These are phyloP conservation scores for Microtus ochrogaster DNA, from an alignment of 2,113 vertebrate species.

Conservation along the genomic window DNA sequence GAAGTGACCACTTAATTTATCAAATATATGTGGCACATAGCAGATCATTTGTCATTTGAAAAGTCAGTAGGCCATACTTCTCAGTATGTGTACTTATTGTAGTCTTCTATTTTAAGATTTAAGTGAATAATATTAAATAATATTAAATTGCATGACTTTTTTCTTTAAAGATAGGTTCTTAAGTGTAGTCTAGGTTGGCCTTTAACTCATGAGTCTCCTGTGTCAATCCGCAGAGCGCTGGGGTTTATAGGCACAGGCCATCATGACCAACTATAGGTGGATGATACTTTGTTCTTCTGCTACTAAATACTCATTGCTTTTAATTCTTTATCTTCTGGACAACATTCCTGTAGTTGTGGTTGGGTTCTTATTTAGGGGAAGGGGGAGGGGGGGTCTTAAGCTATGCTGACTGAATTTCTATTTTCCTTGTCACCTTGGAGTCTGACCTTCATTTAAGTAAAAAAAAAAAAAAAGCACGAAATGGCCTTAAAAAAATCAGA, in stretches of 20 bases:
- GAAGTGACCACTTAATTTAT: constrained; percentile 54
- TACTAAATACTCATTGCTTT: constrained; percentile 62
- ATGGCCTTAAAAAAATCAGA: not conserved
- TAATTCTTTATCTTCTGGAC: constrained; percentile 50
- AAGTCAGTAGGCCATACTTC: constrained; percentile 3
- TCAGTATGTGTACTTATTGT: constrained; percentile 13
- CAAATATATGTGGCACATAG: constrained; percentile 58
- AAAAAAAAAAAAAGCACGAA: not conserved
- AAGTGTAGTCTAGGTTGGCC: not conserved
- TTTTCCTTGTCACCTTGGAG: constrained; percentile 24
- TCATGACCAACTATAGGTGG: not conserved
- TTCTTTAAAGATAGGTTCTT: not conserved
- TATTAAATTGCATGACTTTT: not conserved
- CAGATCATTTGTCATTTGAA: constrained; percentile 49
- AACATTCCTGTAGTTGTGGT: constrained; percentile 17
- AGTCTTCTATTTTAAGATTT: not conserved
- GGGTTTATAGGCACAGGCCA: not conserved
- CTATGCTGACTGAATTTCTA: constrained; percentile 61
- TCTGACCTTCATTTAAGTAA: constrained; percentile 32
- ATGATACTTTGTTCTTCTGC: constrained; percentile 64
- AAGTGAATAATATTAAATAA: not conserved
- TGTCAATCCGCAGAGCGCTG: not conserved
- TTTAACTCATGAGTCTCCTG: not conserved
- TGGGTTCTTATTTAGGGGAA: not conserved
- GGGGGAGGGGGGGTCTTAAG: not conserved